Evolutionary conservation across 2,888 invertebrate species (phyloP).

Genomic region (Lasius fuliginosus): DNA sequence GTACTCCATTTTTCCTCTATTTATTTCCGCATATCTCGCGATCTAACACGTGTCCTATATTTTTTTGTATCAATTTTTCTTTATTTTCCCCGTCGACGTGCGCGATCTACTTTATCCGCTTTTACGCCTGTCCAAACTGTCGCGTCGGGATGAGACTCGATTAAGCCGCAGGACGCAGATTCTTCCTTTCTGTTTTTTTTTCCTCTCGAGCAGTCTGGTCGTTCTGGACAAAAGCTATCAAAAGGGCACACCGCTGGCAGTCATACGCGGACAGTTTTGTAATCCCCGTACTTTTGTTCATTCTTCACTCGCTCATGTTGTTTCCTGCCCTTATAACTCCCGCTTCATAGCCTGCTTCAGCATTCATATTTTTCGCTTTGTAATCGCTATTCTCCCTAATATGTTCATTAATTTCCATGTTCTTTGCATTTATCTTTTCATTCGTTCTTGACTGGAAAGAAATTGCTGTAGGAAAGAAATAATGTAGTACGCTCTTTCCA

Average conservation of each 20-base stretch:
- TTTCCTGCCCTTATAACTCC: constrained; percentile 8
- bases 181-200: constrained; percentile 6
- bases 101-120: constrained; percentile 53
- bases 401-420: constrained; percentile 27
- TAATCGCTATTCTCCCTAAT: constrained; percentile 16
- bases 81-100: constrained; percentile 39
- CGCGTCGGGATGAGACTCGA: constrained; percentile 51
- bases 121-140: constrained; percentile 53
- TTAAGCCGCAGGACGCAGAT: constrained; percentile 44
- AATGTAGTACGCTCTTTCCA: not conserved
- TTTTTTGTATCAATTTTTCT: constrained; percentile 43
- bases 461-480: not conserved
- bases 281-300: constrained; percentile 38
- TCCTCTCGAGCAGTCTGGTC: constrained; percentile 4
- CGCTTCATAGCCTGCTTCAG: not conserved
- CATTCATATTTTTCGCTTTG: constrained; percentile 11
- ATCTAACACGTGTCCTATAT: constrained; percentile 17
- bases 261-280: constrained; percentile 47
- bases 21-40: constrained; percentile 13
- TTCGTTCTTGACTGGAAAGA: not conserved
- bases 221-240: constrained; percentile 38
- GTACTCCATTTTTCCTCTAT: constrained; percentile 4
- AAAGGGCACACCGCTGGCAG: constrained; percentile 26
- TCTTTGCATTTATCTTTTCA: not conserved
- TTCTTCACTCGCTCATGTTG: not conserved